Conservation (phyloP, 2,888 invertebrate species). For the Allacma fusca region DNA sequence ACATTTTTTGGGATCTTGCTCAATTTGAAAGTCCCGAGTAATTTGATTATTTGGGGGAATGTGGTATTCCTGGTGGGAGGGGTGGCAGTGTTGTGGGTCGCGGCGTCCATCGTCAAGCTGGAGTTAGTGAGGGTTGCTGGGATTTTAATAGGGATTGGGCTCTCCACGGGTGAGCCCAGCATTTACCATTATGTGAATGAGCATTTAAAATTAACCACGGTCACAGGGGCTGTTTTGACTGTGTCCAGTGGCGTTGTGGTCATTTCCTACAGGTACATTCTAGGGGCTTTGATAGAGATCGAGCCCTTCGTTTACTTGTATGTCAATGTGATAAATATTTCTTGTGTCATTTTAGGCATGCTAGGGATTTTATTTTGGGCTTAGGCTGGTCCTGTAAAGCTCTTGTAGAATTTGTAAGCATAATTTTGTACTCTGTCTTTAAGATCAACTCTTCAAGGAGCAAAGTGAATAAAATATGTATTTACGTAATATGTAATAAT, state of each 20-base stretch:
- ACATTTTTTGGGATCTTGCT: conserved; percentile 5
- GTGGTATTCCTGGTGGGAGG: neutral
- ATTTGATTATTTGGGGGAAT: neutral
- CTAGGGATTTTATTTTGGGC: no score
- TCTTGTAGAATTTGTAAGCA: no score
- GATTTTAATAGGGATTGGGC: conserved; percentile 25
- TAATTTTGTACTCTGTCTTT: no score
- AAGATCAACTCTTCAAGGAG: no score
- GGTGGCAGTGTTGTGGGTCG: neutral
- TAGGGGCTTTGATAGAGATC: conserved; percentile 8
- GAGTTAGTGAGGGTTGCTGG: conserved; percentile 24
- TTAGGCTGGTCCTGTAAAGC: no score
- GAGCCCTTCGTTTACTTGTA: conserved; percentile 21
- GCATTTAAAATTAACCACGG: conserved; percentile 23
- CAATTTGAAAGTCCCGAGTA: neutral
- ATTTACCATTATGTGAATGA: conserved; percentile 35
- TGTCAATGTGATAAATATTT: conserved; percentile 7
- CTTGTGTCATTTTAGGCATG: no score
- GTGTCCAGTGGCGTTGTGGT: conserved; percentile 7
- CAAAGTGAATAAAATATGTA: no score
- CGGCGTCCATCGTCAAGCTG: neutral
- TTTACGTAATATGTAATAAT: no score
- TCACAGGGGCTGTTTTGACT: conserved; percentile 9
- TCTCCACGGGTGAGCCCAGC: conserved; percentile 31
- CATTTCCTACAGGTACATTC: conserved; percentile 3